phyloP scores from a whole-genome alignment of 2,113 vertebrate species.

The Neomonachus schauinslandi region DNA sequence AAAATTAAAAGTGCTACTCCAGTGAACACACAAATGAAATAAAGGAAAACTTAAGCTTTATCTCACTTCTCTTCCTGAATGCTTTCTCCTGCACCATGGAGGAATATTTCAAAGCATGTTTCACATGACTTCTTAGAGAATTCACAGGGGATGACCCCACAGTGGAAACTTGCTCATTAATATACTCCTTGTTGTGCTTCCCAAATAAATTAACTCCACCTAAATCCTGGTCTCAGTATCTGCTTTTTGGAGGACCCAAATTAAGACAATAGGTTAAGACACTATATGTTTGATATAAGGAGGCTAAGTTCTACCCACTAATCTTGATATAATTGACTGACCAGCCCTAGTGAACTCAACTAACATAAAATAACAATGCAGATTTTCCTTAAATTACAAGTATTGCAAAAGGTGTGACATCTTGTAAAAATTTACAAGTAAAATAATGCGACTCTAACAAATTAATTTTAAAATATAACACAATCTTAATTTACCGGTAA shows the following conservation, averaged over 20 bases:
- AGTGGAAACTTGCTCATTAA: neutral
- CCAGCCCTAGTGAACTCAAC: neutral
- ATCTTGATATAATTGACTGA: neutral
- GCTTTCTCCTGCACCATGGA: neutral
- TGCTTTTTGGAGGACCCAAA: neutral
- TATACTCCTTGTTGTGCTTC: neutral
- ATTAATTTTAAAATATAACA: neutral
- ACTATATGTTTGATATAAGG: neutral
- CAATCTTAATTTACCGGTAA: neutral
- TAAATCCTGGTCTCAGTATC: neutral
- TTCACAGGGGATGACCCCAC: neutral
- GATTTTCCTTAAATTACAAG: neutral
- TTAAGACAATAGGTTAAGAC: neutral
- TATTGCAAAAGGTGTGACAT: neutral
- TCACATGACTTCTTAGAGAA: neutral
- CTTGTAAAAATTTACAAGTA: neutral
- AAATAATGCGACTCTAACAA: conserved; percentile 12
- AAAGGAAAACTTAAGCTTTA: neutral
- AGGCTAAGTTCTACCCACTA: neutral
- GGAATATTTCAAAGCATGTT: neutral
- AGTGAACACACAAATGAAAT: neutral
- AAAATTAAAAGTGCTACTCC: neutral
- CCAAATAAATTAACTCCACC: neutral
- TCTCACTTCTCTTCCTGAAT: neutral
- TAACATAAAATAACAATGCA: neutral